A percentile compares a stretch with the other conserved stretches of the same genome.
These are phyloP conservation scores for Clamator glandarius DNA, from an alignment of 2,797 vertebrate species.

Conservation along the genomic window DNA sequence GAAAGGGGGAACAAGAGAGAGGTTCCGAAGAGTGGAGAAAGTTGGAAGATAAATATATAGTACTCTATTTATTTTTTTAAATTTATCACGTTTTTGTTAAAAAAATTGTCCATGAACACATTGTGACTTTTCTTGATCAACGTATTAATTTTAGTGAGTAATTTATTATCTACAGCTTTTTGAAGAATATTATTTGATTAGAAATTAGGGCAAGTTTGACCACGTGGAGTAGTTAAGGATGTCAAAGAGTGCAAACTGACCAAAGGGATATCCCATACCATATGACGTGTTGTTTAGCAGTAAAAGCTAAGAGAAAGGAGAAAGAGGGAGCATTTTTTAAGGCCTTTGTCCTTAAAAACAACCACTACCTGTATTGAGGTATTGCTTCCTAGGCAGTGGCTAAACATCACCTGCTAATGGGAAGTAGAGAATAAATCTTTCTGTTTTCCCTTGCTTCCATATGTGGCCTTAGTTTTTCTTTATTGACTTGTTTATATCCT, in stretches of 20 bases:
- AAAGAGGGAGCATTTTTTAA: neutral
- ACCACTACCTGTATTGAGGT: fast-evolving
- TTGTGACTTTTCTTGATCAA: neutral
- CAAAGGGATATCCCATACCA: neutral
- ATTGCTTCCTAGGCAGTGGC: neutral
- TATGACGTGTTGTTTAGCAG: fast-evolving
- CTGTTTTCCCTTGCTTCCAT: neutral
- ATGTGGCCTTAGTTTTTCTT: neutral
- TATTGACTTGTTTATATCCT: neutral
- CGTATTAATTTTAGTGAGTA: neutral
- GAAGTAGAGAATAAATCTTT: neutral
- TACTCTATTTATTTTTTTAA: neutral
- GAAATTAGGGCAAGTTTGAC: neutral
- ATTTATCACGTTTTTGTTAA: neutral
- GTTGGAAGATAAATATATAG: neutral
- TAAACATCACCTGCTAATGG: neutral
- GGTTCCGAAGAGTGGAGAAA: neutral
- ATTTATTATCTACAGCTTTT: neutral
- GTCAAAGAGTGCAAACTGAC: neutral
- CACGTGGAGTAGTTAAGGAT: neutral
- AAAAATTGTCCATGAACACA: neutral
- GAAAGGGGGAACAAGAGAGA: neutral
- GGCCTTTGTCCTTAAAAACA: neutral
- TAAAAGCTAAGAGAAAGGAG: neutral
- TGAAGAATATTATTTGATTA: neutral